phyloP scores from a whole-genome alignment of 2,888 invertebrate species.

The Brassicogethes aeneus region DNA sequence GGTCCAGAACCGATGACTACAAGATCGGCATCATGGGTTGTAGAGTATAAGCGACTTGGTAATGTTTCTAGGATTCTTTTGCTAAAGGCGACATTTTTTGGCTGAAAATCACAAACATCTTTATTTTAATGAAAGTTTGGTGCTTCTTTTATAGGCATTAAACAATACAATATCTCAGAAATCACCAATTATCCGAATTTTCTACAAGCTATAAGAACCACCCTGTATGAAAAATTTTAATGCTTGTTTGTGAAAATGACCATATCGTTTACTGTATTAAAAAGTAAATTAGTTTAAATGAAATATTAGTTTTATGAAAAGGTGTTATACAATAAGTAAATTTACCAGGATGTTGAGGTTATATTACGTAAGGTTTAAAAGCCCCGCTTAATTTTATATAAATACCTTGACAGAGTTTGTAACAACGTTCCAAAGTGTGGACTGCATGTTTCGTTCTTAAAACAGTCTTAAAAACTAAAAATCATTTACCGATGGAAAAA shows the following conservation, averaged over 20 bases:
- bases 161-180: no score
- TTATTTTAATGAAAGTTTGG: not conserved
- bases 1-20: slow-evolving; percentile 98
- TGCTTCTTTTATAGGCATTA: not conserved
- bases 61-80: slow-evolving; percentile 33
- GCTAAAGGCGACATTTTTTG: slow-evolving; percentile 15
- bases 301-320: not conserved
- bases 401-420: slow-evolving; percentile 41
- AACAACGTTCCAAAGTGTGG: slow-evolving; percentile 41
- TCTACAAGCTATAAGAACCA: no score
- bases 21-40: slow-evolving; percentile 76
- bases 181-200: no score
- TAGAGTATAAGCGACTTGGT: slow-evolving; percentile 55
- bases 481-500: not conserved
- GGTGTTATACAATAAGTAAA: not conserved
- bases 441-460: slow-evolving; percentile 36
- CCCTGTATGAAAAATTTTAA: no score
- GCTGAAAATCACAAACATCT: slow-evolving; percentile 1
- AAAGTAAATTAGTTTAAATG: no score
- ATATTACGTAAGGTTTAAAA: slow-evolving; percentile 30
- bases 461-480: not conserved
- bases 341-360: slow-evolving; percentile 19
- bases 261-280: no score
- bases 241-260: no score
- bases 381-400: slow-evolving; percentile 8